These are phyloP conservation scores for Ypsolopha sequella DNA, from an alignment of 2,888 invertebrate species.

Conservation along the genomic window DNA sequence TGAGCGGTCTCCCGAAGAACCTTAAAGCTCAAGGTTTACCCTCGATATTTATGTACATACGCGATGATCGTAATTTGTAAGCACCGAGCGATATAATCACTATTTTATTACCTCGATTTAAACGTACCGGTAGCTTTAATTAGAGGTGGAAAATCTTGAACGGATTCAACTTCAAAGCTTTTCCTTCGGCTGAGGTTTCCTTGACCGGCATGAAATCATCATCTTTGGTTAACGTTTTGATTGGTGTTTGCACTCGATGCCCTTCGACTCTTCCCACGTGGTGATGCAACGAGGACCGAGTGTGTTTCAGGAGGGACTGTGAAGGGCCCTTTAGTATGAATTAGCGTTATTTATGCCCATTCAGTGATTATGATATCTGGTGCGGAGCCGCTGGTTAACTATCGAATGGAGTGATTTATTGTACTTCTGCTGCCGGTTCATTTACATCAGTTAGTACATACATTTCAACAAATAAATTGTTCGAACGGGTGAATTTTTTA, in stretches of 20 bases:
- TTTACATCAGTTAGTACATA: no score
- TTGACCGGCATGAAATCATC: conserved; percentile 63
- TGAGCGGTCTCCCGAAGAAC: not conserved
- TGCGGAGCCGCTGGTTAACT: conserved; percentile 2
- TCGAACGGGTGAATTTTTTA: no score
- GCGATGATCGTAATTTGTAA: not conserved
- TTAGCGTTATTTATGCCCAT: conserved; percentile 6
- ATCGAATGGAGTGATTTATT: no score
- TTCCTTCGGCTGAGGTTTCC: conserved; percentile 25
- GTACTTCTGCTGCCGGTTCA: no score
- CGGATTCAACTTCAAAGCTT: conserved; percentile 5
- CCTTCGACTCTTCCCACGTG: conserved; percentile 39
- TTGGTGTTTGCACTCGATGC: conserved; percentile 11
- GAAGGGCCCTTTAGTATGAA: no score
- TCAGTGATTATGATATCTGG: conserved; percentile 35
- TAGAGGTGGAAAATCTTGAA: conserved; percentile 29
- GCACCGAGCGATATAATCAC: conserved; percentile 16
- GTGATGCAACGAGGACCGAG: no score
- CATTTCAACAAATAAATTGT: no score
- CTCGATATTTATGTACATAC: not conserved
- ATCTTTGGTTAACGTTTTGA: not conserved
- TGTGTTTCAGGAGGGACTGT: no score
- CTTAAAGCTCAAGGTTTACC: not conserved
- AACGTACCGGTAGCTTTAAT: conserved; percentile 5
- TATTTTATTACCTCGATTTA: conserved; percentile 18